Evolutionary conservation across 1,140 invertebrate genomes (phyloP), one percentile per base, ranked within the genome.

Genomic region (Adelges cooleyi): DNA sequence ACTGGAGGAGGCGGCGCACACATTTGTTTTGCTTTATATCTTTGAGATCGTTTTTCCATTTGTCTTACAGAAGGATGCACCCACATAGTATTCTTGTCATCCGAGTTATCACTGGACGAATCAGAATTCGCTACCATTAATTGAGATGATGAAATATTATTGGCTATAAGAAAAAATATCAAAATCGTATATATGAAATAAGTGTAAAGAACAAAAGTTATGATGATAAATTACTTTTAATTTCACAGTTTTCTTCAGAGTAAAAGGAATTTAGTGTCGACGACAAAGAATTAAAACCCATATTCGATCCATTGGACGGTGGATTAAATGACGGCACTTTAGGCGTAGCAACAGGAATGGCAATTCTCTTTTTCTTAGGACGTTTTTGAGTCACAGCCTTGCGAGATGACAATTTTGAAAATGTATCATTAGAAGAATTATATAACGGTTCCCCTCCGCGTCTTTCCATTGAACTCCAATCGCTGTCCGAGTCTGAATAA

Each of bases 401-500:
- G 68, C 84, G 81, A 70, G 80, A 85, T 33, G 5, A 6, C 22
- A 80, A 80, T 73, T 85, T 84, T 17, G 77, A 76, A 22, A 62
- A 62, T 46, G 42, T 48, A 1, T 62, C 42, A 33, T 62, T 62
- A 1, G 56, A 62, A 23, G 42, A 33, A 62, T 48, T 81, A 70
- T 80, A 81, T 68, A 82, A 81, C 70, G 81, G 75, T 68, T 79
- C 77, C 11, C 5, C 29, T 33, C 5, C 29, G 40, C 86, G 78
- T 66, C 86, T 77, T 72, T 90, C 89, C 48, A 86, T 74, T 46
- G 87, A 89, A 71, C 87, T 90, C 75, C 85, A 86, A 65, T 92
- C 91, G 69, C 88, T 92, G 73, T 92, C 89, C 18, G 88, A 90
- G 73, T 92, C 89, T 25, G 86, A 89, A 73, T 87, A 87, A 49